Conservation (phyloP, 1,140 invertebrate genomes). For the Drosophila nigromelanica region DNA sequence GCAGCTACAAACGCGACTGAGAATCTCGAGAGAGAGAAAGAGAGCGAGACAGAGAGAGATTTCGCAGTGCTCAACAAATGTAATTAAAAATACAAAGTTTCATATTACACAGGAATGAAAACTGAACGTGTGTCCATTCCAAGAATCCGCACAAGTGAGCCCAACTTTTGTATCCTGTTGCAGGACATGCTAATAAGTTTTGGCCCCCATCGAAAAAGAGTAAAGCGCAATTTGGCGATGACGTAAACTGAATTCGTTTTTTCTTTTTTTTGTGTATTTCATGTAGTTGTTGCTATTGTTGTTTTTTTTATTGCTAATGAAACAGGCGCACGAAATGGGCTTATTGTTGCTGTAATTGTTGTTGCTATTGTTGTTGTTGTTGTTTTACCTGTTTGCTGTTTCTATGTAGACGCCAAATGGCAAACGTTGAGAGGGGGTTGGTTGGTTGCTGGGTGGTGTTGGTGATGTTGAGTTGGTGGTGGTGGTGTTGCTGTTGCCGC, state of each 20-base stretch:
- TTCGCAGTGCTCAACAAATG: slow-evolving; percentile 65
- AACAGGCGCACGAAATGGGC: slow-evolving; percentile 43
- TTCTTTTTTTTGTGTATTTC: slow-evolving; percentile 18
- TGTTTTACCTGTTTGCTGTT: slow-evolving; percentile 74
- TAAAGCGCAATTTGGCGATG: slow-evolving; percentile 77
- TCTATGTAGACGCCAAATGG: slow-evolving; percentile 75
- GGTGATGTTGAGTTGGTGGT: slow-evolving; percentile 33
- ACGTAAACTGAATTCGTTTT: slow-evolving; percentile 63
- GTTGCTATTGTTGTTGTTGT: slow-evolving; percentile 33
- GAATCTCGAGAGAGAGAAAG: background rate
- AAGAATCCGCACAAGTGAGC: slow-evolving; percentile 71
- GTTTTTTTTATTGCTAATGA: slow-evolving; percentile 51
- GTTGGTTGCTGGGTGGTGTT: slow-evolving; percentile 42
- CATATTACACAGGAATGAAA: slow-evolving; percentile 69
- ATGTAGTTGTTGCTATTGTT: slow-evolving; percentile 46
- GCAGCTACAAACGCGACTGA: background rate
- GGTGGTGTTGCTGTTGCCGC: slow-evolving; percentile 43
- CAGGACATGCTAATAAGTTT: slow-evolving; percentile 81
- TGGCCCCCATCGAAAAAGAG: slow-evolving; percentile 52
- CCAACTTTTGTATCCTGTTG: slow-evolving; percentile 70
- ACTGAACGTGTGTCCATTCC: slow-evolving; percentile 54
- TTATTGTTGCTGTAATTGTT: slow-evolving; percentile 13
- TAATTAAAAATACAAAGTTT: slow-evolving; percentile 81
- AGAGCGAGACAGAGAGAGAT: slow-evolving; percentile 1
- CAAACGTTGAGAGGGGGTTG: slow-evolving; percentile 50